Evolutionary conservation across 2,888 invertebrate genomes (phyloP).

Genomic region (Andrena hattorfiana): DNA sequence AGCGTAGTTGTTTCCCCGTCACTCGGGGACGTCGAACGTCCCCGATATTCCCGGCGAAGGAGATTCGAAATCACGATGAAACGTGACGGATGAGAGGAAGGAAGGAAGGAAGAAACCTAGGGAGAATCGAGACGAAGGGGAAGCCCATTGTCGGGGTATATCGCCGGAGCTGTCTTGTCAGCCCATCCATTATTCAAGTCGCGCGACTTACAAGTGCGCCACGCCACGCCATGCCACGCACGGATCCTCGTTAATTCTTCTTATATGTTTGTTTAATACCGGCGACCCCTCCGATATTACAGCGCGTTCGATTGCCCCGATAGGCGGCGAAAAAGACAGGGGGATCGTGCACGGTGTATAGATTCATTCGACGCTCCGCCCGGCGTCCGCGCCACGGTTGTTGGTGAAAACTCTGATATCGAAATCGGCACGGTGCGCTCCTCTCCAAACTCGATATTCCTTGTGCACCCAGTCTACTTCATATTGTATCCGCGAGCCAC

Average conservation of each 20-base stretch:
- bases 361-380: background rate
- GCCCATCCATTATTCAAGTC: slow-evolving; percentile 80
- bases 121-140: slow-evolving; percentile 61
- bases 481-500: too few relatives aligned
- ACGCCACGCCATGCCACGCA: slow-evolving; percentile 65
- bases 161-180: slow-evolving; percentile 72
- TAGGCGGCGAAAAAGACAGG: background rate
- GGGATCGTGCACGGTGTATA: background rate
- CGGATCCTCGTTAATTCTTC: slow-evolving; percentile 78
- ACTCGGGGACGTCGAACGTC: background rate
- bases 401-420: background rate
- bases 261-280: slow-evolving; percentile 76
- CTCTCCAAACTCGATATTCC: too few relatives aligned
- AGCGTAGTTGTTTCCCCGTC: slow-evolving; percentile 20
- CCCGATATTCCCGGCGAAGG: slow-evolving; percentile 37
- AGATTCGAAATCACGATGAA: slow-evolving; percentile 66
- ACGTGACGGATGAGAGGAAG: slow-evolving; percentile 66
- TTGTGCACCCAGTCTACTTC: too few relatives aligned
- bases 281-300: slow-evolving; percentile 59
- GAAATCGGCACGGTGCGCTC: too few relatives aligned
- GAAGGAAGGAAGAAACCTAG: slow-evolving; percentile 66
- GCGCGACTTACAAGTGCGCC: slow-evolving; percentile 76
- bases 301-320: slow-evolving; percentile 16
- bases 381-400: background rate
- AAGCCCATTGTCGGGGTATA: slow-evolving; percentile 66